A percentile compares a stretch with the other conserved stretches of the same genome.
These are phyloP conservation scores for Xiphophorus couchianus DNA, from an alignment of 2,113 vertebrate species.

Conservation along the genomic window DNA sequence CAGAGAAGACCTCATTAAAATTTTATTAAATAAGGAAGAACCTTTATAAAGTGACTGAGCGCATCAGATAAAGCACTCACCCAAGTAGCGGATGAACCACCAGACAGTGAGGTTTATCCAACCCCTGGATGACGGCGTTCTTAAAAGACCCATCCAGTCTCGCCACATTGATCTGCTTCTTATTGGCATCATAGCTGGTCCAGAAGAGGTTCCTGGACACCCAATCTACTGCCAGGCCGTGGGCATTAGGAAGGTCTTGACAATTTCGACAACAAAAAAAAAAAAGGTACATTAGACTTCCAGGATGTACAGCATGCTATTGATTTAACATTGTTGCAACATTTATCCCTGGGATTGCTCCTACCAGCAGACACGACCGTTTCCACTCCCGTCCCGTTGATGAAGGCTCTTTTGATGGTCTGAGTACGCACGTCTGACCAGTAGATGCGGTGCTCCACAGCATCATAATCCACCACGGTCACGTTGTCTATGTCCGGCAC, in stretches of 20 bases:
- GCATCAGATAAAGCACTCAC: constrained; percentile 67
- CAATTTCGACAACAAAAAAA: constrained; percentile 16
- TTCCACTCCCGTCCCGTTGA: constrained; percentile 96
- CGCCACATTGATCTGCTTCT: constrained; percentile 97
- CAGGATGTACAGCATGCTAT: neutral
- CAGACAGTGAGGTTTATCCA: constrained; percentile 93
- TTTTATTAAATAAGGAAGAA: neutral
- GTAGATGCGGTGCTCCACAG: constrained; percentile 93
- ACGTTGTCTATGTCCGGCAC: constrained; percentile 97
- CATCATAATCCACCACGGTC: constrained; percentile 94
- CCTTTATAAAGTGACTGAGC: neutral
- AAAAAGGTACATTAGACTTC: neutral
- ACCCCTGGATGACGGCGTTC: constrained; percentile 92
- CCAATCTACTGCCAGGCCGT: constrained; percentile 95
- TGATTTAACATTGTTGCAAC: neutral
- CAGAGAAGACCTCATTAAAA: neutral
- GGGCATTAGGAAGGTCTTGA: constrained; percentile 92
- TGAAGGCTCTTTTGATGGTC: constrained; percentile 96
- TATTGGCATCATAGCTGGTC: constrained; percentile 95
- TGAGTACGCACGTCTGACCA: constrained; percentile 98
- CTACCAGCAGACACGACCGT: constrained; percentile 85
- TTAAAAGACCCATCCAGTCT: constrained; percentile 96
- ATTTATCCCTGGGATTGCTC: neutral
- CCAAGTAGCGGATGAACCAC: constrained; percentile 90
- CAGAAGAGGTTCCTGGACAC: constrained; percentile 98